Evolutionary conservation across 2,797 vertebrate genomes (phyloP).

Genomic region (Crypturellus tataupa): DNA sequence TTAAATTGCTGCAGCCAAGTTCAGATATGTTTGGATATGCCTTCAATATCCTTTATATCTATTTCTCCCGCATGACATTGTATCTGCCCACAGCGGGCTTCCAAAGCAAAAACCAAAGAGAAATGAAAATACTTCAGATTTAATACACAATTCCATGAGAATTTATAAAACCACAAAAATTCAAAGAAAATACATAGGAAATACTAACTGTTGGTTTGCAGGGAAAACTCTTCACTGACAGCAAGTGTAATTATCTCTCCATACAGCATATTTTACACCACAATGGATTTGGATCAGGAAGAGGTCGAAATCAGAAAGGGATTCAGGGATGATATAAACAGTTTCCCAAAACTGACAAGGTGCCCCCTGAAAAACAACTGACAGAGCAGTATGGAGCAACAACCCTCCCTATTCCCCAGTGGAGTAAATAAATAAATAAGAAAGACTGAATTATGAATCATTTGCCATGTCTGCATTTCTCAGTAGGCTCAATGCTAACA

Average conservation of each 20-base stretch:
- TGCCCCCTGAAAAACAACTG: not conserved
- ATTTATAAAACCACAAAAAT: not conserved
- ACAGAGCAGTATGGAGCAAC: not conserved
- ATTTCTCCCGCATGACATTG: not conserved
- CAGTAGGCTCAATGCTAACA: not conserved
- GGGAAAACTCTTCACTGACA: not conserved
- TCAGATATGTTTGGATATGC: not conserved
- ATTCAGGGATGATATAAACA: not conserved
- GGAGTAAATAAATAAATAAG: not conserved
- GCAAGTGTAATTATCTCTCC: not conserved
- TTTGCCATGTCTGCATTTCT: not conserved
- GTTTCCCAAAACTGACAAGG: not conserved
- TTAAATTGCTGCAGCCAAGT: not conserved
- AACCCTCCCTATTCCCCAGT: not conserved
- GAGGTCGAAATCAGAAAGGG: not conserved
- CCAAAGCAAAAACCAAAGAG: not conserved
- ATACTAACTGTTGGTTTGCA: not conserved
- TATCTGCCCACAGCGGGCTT: not conserved
- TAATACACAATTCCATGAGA: not conserved
- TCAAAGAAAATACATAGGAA: not conserved
- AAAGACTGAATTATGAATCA: not conserved
- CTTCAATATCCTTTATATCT: not conserved
- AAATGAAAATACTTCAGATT: not conserved
- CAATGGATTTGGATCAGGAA: no score
- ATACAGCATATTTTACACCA: not conserved